Percentiles rank a stretch among this genome's conserved stretches.
These are phyloP conservation scores for Cantharis rustica DNA, from an alignment of 2,888 invertebrate species.

Conservation along the genomic window DNA sequence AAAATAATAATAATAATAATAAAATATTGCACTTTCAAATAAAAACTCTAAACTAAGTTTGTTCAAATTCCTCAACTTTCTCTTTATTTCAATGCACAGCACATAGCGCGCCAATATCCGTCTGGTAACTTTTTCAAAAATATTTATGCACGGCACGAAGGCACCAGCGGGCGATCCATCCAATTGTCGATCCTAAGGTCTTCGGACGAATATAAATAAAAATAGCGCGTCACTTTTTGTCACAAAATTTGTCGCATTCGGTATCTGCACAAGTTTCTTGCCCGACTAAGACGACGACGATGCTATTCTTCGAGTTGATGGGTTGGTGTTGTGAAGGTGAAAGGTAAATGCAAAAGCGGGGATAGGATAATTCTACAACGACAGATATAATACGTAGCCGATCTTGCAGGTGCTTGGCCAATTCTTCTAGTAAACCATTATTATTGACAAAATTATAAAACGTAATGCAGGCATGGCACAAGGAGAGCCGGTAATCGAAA, in stretches of 20 bases:
- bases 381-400: not conserved
- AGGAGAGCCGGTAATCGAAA: too few relatives aligned
- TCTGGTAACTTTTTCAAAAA: not conserved
- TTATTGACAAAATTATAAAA: too few relatives aligned
- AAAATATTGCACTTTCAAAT: constrained; percentile 2
- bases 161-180: not conserved
- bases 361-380: not conserved
- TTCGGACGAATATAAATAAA: not conserved
- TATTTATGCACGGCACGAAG: not conserved
- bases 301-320: not conserved
- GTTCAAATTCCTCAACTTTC: not conserved
- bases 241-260: not conserved
- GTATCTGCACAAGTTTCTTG: not conserved
- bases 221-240: not conserved
- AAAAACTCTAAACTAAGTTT: not conserved
- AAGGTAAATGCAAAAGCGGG: constrained; percentile 1
- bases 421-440: too few relatives aligned
- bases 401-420: not conserved
- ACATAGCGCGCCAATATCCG: not conserved
- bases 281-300: not conserved
- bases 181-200: not conserved
- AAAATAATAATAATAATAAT: not conserved
- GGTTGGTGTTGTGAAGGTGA: not conserved
- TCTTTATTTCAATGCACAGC: not conserved
- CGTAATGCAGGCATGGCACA: too few relatives aligned